These are phyloP conservation scores for Dromius quadrimaculatus DNA, from an alignment of 2,888 invertebrate species.

Conservation along the genomic window DNA sequence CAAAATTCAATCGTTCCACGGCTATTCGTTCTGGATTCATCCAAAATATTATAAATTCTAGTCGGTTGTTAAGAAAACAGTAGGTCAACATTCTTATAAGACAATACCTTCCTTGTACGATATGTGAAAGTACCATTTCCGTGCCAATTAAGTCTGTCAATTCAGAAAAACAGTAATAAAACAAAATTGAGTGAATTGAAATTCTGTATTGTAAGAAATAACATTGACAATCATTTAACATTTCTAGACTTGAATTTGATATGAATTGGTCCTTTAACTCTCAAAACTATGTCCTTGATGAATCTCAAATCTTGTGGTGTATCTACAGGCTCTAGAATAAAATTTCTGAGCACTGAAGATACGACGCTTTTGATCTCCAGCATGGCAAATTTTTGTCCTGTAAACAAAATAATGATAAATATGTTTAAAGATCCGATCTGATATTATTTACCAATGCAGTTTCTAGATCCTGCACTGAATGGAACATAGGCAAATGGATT, in stretches of 20 bases:
- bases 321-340: conserved; percentile 67
- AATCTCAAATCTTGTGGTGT: conserved; percentile 66
- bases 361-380: conserved; percentile 73
- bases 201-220: no score
- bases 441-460: conserved; percentile 60
- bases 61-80: no score
- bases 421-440: not conserved
- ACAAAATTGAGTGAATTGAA: no score
- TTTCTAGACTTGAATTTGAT: conserved; percentile 59
- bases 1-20: no score
- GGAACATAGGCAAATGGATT: conserved; percentile 62
- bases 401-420: not conserved
- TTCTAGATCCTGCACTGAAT: conserved; percentile 61
- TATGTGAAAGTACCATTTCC: no score
- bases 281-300: conserved; percentile 67
- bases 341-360: conserved; percentile 70
- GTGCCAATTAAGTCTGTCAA: no score
- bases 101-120: no score
- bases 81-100: no score
- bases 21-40: no score
- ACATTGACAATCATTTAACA: not conserved
- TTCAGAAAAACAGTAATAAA: no score
- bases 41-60: no score
- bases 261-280: conserved; percentile 65
- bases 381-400: conserved; percentile 77